phyloP scores from a whole-genome alignment of 1,140 invertebrate species.

The Drepana arcuata region DNA sequence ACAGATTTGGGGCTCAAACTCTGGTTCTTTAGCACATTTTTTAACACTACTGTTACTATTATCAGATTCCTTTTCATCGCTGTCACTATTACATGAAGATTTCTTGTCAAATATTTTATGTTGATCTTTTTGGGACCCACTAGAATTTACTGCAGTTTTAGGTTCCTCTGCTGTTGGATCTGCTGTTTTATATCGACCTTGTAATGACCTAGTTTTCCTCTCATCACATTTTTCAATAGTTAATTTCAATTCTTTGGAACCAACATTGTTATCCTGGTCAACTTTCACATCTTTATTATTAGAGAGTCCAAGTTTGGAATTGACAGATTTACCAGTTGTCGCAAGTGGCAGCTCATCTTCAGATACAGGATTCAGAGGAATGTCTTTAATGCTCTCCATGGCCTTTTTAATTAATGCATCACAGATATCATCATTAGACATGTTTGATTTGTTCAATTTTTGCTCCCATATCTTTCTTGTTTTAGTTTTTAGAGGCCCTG shows the following conservation, averaged over 20 bases:
- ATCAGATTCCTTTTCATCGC: conserved; percentile 5
- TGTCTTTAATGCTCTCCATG: conserved; percentile 52
- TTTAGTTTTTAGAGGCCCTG: conserved; percentile 30
- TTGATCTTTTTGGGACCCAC: too few relatives aligned
- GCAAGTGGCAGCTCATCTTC: conserved; percentile 19
- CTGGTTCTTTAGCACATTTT: conserved; percentile 17
- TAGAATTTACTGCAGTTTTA: too few relatives aligned
- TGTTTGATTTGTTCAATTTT: conserved; percentile 41
- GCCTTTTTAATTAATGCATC: conserved; percentile 62
- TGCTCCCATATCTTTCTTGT: conserved; percentile 13
- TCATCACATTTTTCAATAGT: background rate
- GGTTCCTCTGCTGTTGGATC: too few relatives aligned
- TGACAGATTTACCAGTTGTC: too few relatives aligned
- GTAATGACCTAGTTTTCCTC: too few relatives aligned
- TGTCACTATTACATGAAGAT: too few relatives aligned
- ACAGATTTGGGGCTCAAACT: too few relatives aligned
- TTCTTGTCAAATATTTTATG: too few relatives aligned
- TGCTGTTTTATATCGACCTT: too few relatives aligned
- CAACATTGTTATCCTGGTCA: background rate
- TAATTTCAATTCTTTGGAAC: background rate
- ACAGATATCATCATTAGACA: conserved; percentile 66
- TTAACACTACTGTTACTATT: conserved; percentile 9
- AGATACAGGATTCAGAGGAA: conserved; percentile 19
- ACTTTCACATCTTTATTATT: background rate
- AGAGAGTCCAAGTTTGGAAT: background rate